Conservation (phyloP, 2,113 vertebrate genomes). For the Chunga burmeisteri region DNA sequence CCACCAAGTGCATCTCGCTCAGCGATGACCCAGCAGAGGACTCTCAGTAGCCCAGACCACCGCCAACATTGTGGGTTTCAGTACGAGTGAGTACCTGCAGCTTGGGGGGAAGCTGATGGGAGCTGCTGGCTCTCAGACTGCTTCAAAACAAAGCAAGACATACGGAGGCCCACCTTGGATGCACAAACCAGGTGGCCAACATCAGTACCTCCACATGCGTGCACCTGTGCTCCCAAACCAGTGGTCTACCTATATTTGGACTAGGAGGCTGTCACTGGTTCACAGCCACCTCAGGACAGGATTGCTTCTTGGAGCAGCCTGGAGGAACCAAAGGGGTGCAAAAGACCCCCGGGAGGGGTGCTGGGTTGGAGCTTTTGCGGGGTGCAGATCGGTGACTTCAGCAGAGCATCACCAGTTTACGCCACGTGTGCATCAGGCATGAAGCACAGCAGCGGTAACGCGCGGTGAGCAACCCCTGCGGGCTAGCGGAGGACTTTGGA, state of each 20-base stretch:
- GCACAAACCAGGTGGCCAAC: background rate
- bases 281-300: background rate
- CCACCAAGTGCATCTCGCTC: background rate
- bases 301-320: background rate
- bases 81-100: background rate
- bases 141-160: background rate
- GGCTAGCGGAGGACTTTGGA: background rate
- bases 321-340: background rate
- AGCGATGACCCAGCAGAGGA: background rate
- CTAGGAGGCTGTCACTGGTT: background rate
- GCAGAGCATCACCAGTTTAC: background rate
- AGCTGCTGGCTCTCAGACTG: background rate
- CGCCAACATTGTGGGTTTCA: background rate
- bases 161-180: background rate
- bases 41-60: background rate
- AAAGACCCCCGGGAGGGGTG: background rate
- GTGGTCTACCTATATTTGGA: rapidly evolving
- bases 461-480: rapidly evolving
- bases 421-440: background rate
- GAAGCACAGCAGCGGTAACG: background rate
- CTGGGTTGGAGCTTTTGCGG: background rate
- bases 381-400: background rate
- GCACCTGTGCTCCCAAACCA: background rate
- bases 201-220: background rate
- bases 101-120: background rate